phyloP scores from a whole-genome alignment of 2,888 invertebrate species.

The Seira musarum region DNA sequence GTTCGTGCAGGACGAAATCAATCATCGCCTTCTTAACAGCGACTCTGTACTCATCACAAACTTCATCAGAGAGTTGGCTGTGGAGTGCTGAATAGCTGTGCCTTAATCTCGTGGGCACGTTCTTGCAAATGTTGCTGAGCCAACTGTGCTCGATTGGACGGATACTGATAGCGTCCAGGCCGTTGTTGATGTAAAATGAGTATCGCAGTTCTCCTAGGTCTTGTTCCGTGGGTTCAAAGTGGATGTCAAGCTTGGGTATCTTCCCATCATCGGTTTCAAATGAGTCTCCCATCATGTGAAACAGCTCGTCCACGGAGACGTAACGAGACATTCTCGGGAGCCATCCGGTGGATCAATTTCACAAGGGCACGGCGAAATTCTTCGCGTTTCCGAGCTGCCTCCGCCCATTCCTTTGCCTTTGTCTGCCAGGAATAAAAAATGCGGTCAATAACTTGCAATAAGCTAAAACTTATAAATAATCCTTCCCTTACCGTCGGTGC shows the following conservation, averaged over 20 bases:
- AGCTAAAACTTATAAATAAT: background rate
- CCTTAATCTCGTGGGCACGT: constrained; percentile 73
- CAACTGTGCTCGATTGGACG: constrained; percentile 85
- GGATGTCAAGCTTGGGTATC: constrained; percentile 51
- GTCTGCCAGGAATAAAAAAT: constrained; percentile 51
- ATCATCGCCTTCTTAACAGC: constrained; percentile 93
- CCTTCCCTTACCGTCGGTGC: constrained; percentile 57
- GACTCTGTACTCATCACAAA: constrained; percentile 88
- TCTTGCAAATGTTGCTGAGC: constrained; percentile 75
- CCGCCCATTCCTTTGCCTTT: constrained; percentile 68
- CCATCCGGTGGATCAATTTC: constrained; percentile 77
- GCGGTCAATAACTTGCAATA: no score
- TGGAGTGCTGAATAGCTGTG: constrained; percentile 70
- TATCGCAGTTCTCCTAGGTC: constrained; percentile 77
- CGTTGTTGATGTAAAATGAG: constrained; percentile 92
- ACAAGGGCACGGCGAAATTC: constrained; percentile 87
- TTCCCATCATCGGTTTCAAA: constrained; percentile 53
- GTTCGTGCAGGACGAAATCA: constrained; percentile 91
- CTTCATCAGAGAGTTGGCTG: constrained; percentile 80
- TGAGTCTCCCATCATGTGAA: constrained; percentile 53
- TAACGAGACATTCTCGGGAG: constrained; percentile 72
- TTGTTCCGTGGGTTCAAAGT: constrained; percentile 61
- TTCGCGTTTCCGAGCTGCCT: constrained; percentile 78
- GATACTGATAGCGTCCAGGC: constrained; percentile 91
- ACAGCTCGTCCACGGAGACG: constrained; percentile 69